Evolutionary conservation across 2,113 vertebrate species (phyloP), one percentile per base, ranked within the genome.

Genomic region (Apistogramma diplotaenia): DNA sequence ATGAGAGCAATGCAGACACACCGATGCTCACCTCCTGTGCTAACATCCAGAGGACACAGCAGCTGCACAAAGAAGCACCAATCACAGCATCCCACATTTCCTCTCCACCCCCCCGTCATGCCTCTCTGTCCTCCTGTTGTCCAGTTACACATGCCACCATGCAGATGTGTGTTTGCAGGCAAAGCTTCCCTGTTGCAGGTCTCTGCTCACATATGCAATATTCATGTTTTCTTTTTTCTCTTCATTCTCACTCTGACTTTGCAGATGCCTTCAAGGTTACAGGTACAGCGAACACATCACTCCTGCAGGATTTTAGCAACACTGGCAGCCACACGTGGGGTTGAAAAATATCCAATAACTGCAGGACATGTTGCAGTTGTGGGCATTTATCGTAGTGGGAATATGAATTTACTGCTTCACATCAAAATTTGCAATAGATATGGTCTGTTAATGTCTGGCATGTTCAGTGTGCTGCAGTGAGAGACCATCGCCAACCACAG

Each of bases 241-340:
- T 5, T 16, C 7, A 18, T 27, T 53, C 4, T 77, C 27, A 3
- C 25, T 83, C 62, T 90, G 83, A 89, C 84, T 92, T 84, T 92
- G 83, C 84, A 83, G 84, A 76, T 81, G 46, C 79, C 62, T 75
- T 81, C 46, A 89, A 91, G 82, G 87, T 87, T 80, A 81, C 61
- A 79, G 80, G 18, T 75, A 53, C 0, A 7, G 33, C 46, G 53
- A 31, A 46, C 23, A 49, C 74, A 51, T 61, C 49, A 37, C 37
- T 60, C 74, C 35, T 21, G 8, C 37, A 56, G 15, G 70, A 78
- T 51, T 67, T 67, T 70, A 53, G 8, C 23, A 12, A 35, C 3
- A 57, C 3, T 10, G 10, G 40, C 40, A 31, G 27, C 15, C 35
- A 9, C 5, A 9, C 18, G 13, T 13, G 3, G 49, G 54, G 53